Conservation (phyloP, 1,140 invertebrate genomes). For the Diprion similis region DNA sequence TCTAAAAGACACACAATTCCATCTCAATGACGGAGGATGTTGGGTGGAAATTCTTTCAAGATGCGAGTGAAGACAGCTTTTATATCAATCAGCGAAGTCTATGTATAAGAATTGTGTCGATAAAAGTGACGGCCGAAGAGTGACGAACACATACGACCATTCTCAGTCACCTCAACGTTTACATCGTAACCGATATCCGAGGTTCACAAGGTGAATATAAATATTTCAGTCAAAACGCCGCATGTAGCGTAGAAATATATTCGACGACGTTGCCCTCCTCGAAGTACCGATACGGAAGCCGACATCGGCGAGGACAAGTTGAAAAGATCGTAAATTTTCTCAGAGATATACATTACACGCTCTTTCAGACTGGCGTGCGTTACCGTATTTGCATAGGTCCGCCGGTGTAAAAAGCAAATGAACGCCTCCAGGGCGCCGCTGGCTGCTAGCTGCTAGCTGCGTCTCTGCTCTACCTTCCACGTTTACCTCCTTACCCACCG, state of each 20-base stretch:
- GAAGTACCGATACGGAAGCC: conserved; percentile 15
- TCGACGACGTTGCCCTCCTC: neutral
- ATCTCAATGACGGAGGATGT: too few species aligned
- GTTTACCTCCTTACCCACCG: neutral
- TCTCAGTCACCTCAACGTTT: too few species aligned
- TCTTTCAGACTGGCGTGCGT: conserved; percentile 12
- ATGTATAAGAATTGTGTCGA: too few species aligned
- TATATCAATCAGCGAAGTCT: too few species aligned
- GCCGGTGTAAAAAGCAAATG: conserved; percentile 16
- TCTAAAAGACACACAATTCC: too few species aligned
- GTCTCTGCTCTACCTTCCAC: too few species aligned
- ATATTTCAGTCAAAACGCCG: neutral
- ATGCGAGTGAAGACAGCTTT: too few species aligned
- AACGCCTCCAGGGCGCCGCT: conserved; percentile 14
- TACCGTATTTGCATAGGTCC: conserved; percentile 42
- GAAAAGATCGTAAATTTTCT: conserved; percentile 40
- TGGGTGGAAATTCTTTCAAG: too few species aligned
- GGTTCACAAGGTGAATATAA: neutral
- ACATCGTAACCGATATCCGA: neutral
- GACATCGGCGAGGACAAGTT: conserved; percentile 27
- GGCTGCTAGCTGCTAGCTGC: conserved; percentile 28
- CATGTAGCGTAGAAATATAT: neutral
- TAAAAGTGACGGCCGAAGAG: too few species aligned
- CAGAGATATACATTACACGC: conserved; percentile 42
- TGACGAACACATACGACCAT: too few species aligned